A percentile compares a stretch with the other conserved stretches of the same genome.
phyloP scores from a whole-genome alignment of 1,140 invertebrate genomes.

The Drosophila burlai region DNA sequence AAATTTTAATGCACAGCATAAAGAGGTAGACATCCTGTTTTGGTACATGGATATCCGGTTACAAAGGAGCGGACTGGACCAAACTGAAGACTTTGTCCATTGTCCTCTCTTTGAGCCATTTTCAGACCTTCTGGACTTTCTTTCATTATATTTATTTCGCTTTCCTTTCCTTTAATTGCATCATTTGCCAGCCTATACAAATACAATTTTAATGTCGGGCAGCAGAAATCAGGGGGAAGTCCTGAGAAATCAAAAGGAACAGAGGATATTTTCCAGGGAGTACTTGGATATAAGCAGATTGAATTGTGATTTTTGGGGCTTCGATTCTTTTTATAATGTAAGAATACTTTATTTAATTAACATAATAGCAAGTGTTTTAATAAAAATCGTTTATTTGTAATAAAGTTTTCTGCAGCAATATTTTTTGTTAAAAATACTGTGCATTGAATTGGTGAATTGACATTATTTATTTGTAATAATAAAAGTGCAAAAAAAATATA shows the following conservation, averaged over 20 bases:
- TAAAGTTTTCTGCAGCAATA: no score
- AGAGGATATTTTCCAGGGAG: conserved; percentile 1
- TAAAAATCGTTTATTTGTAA: no score
- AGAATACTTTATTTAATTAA: no score
- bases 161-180: conserved; percentile 26
- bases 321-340: no score
- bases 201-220: conserved; percentile 41
- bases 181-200: conserved; percentile 60
- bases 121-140: neutral
- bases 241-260: conserved; percentile 7
- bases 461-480: no score
- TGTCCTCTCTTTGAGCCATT: neutral
- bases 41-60: conserved; percentile 62
- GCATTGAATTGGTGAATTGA: no score
- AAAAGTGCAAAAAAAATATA: no score
- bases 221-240: neutral
- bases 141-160: conserved; percentile 21
- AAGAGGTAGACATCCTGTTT: conserved; percentile 25
- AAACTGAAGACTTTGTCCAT: neutral
- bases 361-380: no score
- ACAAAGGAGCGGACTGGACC: conserved; percentile 29
- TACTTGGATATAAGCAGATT: neutral
- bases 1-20: conserved; percentile 39
- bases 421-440: neutral
- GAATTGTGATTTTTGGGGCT: no score